Base-by-base conservation (phyloP, 1,140 invertebrate species). In the Pseudomyrmex dendroicus region DNA sequence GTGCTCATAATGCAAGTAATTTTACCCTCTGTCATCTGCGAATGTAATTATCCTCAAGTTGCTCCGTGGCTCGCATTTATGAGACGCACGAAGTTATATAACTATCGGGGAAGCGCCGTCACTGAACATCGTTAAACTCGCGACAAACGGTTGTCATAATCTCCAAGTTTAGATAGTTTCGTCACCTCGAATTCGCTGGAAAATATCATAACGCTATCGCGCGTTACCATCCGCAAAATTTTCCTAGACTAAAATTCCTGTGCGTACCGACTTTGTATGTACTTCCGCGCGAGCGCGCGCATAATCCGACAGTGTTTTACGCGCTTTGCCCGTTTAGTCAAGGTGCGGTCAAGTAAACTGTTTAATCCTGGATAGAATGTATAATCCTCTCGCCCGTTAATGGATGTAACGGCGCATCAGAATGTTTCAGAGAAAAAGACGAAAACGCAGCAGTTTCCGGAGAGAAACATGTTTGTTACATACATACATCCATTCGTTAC, bases 121-220 rank as follows among this genome's bases (percentile, higher is more conserved):
- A 50, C 82, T 77, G 82, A 87, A 87, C 86, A 80, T 84, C 82
- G 86, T 84, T 87, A 77, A 87, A 87, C 73, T 87, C 82, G 62
- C 82, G 63, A 73, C 85, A 86, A 77, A 80, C 64, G 86, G 73
- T 84, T 83, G 63, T 82, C 85, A 78, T 77, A 70, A 87, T 87
- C 74, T 84, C 68, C 54, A 84, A 87, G 85, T 87, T 87, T 87
- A 84, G 86, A 87, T 87, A 87, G 77, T 86, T 86, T 86, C 64
- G 64, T 72, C 77, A 72, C 77, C 63, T 73, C 59, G 78, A 67
- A 73, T 83, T 72, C 64, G 20, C 44, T 54, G 63, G 66, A 85
- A 82, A 85, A 77, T 83, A 68, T 84, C 72, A 66, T 35, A 56
- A 73, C 64, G 72, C 66, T 70, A 84, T 62, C 78, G 48, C 17